Evolutionary conservation across 2,888 invertebrate genomes (phyloP), one percentile per base, ranked within the genome.

Genomic region (Amorpha juglandis): DNA sequence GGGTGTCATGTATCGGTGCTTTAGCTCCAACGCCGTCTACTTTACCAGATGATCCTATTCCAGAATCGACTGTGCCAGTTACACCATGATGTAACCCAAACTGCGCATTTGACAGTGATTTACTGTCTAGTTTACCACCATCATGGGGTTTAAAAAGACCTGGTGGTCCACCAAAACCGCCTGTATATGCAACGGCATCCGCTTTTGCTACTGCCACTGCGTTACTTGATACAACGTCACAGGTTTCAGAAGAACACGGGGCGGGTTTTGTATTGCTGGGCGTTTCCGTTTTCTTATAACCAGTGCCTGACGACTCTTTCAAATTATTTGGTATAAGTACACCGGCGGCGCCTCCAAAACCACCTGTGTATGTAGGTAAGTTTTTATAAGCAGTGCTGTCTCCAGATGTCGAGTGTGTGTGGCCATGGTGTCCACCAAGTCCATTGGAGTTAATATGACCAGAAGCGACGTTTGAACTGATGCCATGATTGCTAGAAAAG

Each of bases 161-260:
- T 35, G 91, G 87, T 58, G 92, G 91, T 38, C 91, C 93, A 48
- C 92, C 91, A 72, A 93, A 93, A 16, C 92, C 90, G 64, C 91
- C 92, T 16, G 85, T 79, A 69, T 92, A 92, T 48, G 79, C 81
- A 38, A 82, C 78, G 9, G 86, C 82, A 63, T 82, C 81, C 19
- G 88, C 84, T 65, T 73, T 73, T 35, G 85, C 84, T 6, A 74
- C 68, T 8, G 68, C 63, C 63, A 71, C 70, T 53, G 70, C 19
- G 19, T 42, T 72, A 52, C 50, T 63, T 11, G 68, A 50, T 63
- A 67, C 73, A 38, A 64, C n/a, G 62, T 63, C 73, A 64, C 83
- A 83, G 19, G 69, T 74, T 6, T 77, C 78, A 47, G 81, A 72
- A 42, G 71, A 58, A 63, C 81, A 82, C 35, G 69, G n/a, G 6